Percentiles rank a stretch among this genome's conserved stretches.
phyloP scores from a whole-genome alignment of 1,140 invertebrate species.

The Aricia agestis region DNA sequence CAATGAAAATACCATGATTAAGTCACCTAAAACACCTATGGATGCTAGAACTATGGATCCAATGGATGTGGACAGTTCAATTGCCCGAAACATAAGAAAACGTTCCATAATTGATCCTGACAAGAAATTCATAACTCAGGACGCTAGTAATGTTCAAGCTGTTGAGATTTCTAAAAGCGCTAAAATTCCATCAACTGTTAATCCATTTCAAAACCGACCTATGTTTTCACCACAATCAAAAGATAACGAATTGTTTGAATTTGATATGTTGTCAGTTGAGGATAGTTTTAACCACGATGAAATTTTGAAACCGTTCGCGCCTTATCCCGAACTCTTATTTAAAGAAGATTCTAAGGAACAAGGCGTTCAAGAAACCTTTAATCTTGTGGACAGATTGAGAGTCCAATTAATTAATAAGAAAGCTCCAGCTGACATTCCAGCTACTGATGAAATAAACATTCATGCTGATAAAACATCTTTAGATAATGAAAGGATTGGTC shows the following conservation, averaged over 20 bases:
- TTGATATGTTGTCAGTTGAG: conserved; percentile 80
- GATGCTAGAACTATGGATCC: conserved; percentile 61
- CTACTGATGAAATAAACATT: conserved; percentile 37
- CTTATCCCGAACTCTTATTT: conserved; percentile 81
- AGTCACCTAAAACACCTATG: conserved; percentile 67
- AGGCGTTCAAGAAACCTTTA: conserved; percentile 84
- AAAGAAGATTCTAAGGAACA: conserved; percentile 85
- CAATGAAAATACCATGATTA: conserved; percentile 71
- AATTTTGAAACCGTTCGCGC: conserved; percentile 79
- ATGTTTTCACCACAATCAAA: conserved; percentile 86
- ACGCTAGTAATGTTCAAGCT: conserved; percentile 62
- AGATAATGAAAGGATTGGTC: conserved; percentile 30
- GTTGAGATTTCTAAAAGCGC: conserved; percentile 67
- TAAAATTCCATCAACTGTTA: conserved; percentile 60
- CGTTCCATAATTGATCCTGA: conserved; percentile 51
- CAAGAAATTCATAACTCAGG: conserved; percentile 73
- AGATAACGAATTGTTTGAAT: conserved; percentile 81
- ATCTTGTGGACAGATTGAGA: conserved; percentile 86
- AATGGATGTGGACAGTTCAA: conserved; percentile 54
- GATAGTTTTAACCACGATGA: conserved; percentile 82
- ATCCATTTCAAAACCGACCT: conserved; percentile 76
- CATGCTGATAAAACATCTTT: conserved; percentile 36
- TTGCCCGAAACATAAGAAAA: conserved; percentile 47
- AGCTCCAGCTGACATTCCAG: conserved; percentile 42
- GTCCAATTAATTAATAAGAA: conserved; percentile 74